phyloP scores from a whole-genome alignment of 2,113 vertebrate genomes.

The Lepisosteus oculatus region DNA sequence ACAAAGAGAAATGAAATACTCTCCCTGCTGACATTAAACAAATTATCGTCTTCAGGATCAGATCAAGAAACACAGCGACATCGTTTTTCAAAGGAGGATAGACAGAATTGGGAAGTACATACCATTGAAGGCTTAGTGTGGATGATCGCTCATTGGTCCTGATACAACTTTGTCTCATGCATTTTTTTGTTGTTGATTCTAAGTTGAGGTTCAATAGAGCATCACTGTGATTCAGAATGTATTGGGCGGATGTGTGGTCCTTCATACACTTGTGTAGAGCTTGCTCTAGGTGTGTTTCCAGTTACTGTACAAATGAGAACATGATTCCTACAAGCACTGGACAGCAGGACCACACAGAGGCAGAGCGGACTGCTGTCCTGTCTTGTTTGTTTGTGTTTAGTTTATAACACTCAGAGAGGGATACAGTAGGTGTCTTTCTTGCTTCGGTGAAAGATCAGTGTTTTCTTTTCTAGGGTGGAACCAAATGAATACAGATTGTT shows the following conservation, averaged over 20 bases:
- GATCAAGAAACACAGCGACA: neutral
- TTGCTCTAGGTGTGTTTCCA: constrained; percentile 34
- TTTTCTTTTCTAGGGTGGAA: too few species aligned
- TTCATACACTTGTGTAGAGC: constrained; percentile 6
- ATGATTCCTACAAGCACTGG: constrained; percentile 21
- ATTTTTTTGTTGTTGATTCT: too few species aligned
- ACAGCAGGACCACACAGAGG: constrained; percentile 43
- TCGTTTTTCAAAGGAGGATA: neutral
- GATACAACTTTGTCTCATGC: too few species aligned
- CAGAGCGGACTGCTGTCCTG: neutral
- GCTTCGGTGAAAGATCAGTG: too few species aligned
- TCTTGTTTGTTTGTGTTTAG: constrained; percentile 39
- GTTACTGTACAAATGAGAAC: constrained; percentile 48
- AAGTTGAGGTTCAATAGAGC: too few species aligned
- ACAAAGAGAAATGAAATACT: neutral
- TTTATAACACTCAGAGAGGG: neutral
- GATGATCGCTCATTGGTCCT: too few species aligned
- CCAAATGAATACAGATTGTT: too few species aligned
- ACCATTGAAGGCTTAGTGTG: too few species aligned
- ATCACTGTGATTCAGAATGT: too few species aligned
- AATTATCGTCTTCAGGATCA: neutral
- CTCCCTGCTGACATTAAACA: neutral
- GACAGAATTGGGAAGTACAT: constrained; percentile 29
- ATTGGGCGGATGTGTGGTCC: too few species aligned
- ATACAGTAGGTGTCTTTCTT: neutral